A percentile compares a stretch with the other conserved stretches of the same genome.
phyloP scores from a whole-genome alignment of 2,888 invertebrate species.

The Callyntrura sp. region DNA sequence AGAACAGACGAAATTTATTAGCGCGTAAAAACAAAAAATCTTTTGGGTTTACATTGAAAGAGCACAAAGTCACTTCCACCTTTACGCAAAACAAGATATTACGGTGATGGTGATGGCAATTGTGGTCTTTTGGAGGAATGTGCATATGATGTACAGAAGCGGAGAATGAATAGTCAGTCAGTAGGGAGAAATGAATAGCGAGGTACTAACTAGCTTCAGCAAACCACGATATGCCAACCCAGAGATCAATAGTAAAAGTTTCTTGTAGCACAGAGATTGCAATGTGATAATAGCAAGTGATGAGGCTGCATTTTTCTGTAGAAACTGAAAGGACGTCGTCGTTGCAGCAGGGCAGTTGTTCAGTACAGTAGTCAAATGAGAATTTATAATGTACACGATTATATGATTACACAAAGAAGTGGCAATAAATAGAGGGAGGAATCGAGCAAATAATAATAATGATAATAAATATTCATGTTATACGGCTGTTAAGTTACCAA shows the following conservation, averaged over 20 bases:
- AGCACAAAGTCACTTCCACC: constrained; percentile 64
- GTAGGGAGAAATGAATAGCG: too few species aligned
- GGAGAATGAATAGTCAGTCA: too few species aligned
- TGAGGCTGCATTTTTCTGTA: too few species aligned
- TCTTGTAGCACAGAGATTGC: too few species aligned
- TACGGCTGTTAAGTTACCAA: not conserved
- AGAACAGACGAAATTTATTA: constrained; percentile 68
- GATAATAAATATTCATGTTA: constrained; percentile 27
- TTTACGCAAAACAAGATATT: constrained; percentile 67
- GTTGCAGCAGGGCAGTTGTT: not conserved
- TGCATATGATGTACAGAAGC: too few species aligned
- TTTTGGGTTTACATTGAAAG: constrained; percentile 10
- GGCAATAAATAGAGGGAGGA: constrained; percentile 62
- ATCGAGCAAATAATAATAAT: constrained; percentile 45
- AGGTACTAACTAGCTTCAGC: too few species aligned
- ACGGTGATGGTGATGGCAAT: constrained; percentile 21
- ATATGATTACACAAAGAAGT: constrained; percentile 2
- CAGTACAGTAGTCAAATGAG: constrained; percentile 37
- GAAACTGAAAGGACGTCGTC: too few species aligned
- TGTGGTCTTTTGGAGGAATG: constrained; percentile 22
- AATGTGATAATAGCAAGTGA: too few species aligned
- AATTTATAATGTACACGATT: constrained; percentile 24
- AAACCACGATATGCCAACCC: not conserved
- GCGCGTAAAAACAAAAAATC: constrained; percentile 33
- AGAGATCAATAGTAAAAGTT: not conserved